Base-by-base conservation (phyloP, 2,113 vertebrate species). In the Pycnonotus jocosus region DNA sequence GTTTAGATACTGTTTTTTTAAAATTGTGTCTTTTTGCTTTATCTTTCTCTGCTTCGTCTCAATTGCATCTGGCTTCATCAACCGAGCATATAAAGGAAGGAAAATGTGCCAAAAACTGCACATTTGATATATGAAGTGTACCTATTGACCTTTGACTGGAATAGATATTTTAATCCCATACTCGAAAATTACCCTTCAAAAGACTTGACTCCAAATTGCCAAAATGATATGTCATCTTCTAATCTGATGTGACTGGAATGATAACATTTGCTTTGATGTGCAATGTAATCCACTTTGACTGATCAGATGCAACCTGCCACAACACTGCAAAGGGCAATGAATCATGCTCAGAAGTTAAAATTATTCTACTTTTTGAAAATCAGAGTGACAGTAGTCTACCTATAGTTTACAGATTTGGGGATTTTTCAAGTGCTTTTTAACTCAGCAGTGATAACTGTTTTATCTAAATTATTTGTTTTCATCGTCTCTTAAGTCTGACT, bases 81-180 rank as follows among this genome's bases (percentile, higher is more conserved):
- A 74, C 12, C 17, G 21, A 81, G 61, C 1, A 3, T 47, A 92
- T 64, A 95, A 96, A 56, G 33, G 56, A 88, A 78, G 37, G 47
- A 70, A 86, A 93, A 91, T 1, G 23, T 77, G 76, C 81, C 92
- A 96, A 95, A 96, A 64, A 50, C 42, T 17, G 17, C 76, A 68
- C 33, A 83, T 76, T 84, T 76, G 80, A 89, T 90, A 95, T 74
- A 71, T 91, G 88, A 91, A 94, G 89, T 78, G 50, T 64, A 93
- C 91, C 76, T 94, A 88, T 92, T 96, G 94, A 96, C 88, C 96
- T 96, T 95, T 96, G 91, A 91, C 83, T 93, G 44, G 69, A 65
- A 96, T 92, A 23, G 54, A 82, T 95, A 96, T 97, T 97, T 97
- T 96, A 97, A 96, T 97, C 90, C 56, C 77, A 62, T 92, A 83